Evolutionary conservation across 2,113 vertebrate species (phyloP).

Genomic region (Oncorhynchus keta): DNA sequence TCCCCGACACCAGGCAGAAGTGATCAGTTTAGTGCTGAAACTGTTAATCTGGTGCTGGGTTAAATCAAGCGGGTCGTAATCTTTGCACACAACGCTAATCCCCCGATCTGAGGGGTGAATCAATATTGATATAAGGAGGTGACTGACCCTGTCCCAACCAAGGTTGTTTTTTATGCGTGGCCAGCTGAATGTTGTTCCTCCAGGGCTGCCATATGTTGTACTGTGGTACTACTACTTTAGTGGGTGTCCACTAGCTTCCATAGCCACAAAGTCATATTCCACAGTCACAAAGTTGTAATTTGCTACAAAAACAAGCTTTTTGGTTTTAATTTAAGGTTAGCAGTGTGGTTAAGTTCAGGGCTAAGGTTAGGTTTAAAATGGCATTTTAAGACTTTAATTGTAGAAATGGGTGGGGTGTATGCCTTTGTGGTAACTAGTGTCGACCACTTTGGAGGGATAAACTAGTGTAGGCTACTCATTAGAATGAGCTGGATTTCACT

Average conservation of each 20-base stretch:
- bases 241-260: neutral
- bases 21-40: slow-evolving; percentile 53
- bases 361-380: too few species aligned
- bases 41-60: slow-evolving; percentile 61
- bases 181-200: neutral
- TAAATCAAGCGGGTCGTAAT: slow-evolving; percentile 64
- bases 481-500: slow-evolving; percentile 1
- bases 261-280: too few species aligned
- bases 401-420: too few species aligned
- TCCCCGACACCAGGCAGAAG: slow-evolving; percentile 28
- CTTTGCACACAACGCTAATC: slow-evolving; percentile 62
- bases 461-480: neutral
- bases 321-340: too few species aligned
- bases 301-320: too few species aligned
- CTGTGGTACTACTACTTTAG: neutral
- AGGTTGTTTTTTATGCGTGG: neutral
- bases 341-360: too few species aligned
- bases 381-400: too few species aligned
- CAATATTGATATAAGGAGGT: slow-evolving; percentile 63
- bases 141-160: slow-evolving; percentile 58
- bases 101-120: slow-evolving; percentile 28
- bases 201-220: neutral
- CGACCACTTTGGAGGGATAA: neutral
- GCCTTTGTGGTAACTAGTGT: too few species aligned
- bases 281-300: too few species aligned